Conservation (phyloP, 2,888 invertebrate genomes). For the Archaeoteleia sp. region DNA sequence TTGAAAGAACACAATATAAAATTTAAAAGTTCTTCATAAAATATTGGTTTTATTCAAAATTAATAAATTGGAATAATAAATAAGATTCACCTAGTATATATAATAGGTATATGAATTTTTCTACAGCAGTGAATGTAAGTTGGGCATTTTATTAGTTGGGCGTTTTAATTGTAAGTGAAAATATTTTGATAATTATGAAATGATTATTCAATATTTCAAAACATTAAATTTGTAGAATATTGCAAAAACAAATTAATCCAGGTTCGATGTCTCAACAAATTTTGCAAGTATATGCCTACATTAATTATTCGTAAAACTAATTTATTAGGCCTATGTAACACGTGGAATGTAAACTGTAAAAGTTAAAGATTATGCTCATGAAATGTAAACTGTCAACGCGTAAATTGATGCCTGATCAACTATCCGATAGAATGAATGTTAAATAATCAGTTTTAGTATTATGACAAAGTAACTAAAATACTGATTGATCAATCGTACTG, state of each 20-base stretch:
- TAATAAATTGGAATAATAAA: slow-evolving; percentile 42
- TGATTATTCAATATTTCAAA: background rate
- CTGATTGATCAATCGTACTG: slow-evolving; percentile 19
- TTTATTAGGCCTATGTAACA: slow-evolving; percentile 37
- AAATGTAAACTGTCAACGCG: slow-evolving; percentile 13
- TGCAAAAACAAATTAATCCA: slow-evolving; percentile 22
- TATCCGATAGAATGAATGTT: slow-evolving; percentile 23
- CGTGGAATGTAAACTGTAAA: slow-evolving; percentile 24
- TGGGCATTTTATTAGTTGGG: slow-evolving; percentile 42
- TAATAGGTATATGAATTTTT: slow-evolving; percentile 45
- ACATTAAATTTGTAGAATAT: slow-evolving; percentile 3
- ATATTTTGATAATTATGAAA: slow-evolving; percentile 30
- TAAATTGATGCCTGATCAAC: slow-evolving; percentile 23
- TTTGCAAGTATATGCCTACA: slow-evolving; percentile 20
- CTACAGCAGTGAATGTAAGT: slow-evolving; percentile 45
- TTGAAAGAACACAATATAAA: too few species aligned
- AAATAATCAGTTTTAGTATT: too few species aligned
- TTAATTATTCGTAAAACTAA: slow-evolving; percentile 7
- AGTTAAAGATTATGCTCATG: slow-evolving; percentile 12
- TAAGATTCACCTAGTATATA: slow-evolving; percentile 23
- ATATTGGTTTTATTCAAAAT: slow-evolving; percentile 36
- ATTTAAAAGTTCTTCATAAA: too few species aligned
- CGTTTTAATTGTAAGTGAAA: slow-evolving; percentile 39
- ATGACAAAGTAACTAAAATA: background rate
- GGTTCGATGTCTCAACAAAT: slow-evolving; percentile 35